These are phyloP conservation scores for Phasianus colchicus DNA, from an alignment of 2,113 vertebrate species.

Conservation along the genomic window DNA sequence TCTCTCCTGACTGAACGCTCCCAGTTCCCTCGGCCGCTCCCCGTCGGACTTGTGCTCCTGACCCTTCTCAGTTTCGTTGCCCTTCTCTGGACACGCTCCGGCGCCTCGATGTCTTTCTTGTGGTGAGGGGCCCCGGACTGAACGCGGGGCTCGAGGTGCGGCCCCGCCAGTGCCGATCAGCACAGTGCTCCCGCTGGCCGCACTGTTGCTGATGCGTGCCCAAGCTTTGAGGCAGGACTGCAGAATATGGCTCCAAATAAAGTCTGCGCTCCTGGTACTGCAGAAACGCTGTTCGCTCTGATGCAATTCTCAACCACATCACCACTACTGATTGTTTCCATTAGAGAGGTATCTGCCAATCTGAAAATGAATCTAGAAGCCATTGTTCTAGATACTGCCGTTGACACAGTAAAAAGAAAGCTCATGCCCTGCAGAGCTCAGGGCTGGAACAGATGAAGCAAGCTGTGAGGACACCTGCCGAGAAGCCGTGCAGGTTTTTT, in stretches of 20 bases:
- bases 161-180: no score
- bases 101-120: no score
- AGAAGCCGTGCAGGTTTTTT: conserved; percentile 35
- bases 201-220: no score
- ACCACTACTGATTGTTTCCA: neutral
- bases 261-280: accelerated
- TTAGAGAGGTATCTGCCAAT: conserved; percentile 16
- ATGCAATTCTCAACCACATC: neutral
- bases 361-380: conserved; percentile 24
- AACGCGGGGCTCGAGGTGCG: no score
- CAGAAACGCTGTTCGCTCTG: neutral
- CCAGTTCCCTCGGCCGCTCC: no score
- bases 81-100: no score
- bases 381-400: neutral
- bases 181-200: no score
- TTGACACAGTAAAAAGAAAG: conserved; percentile 3
- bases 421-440: conserved; percentile 28
- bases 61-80: no score
- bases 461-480: neutral
- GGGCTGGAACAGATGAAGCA: neutral
- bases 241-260: neutral
- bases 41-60: no score
- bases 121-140: no score
- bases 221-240: neutral
- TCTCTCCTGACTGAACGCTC: no score